These are phyloP conservation scores for Montifringilla adamsi DNA, from an alignment of 2,113 vertebrate species.

Conservation along the genomic window DNA sequence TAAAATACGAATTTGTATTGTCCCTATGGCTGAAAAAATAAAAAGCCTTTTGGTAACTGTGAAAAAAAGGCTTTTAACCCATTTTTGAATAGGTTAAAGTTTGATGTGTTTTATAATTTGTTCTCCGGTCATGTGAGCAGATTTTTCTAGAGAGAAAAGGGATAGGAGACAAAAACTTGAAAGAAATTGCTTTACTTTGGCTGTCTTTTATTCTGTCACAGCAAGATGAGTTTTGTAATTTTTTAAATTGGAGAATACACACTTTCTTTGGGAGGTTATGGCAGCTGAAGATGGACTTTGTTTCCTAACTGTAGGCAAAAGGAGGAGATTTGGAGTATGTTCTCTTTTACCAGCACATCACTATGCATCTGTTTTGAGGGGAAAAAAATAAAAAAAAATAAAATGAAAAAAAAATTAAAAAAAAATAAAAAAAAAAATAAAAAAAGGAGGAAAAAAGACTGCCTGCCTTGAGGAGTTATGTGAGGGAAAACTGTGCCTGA, in stretches of 20 bases:
- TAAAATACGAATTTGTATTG: constrained; percentile 74
- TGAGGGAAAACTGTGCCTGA: constrained; percentile 93
- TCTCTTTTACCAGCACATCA: constrained; percentile 83
- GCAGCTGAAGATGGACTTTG: constrained; percentile 79
- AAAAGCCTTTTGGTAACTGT: constrained; percentile 77
- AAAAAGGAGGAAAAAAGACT: constrained; percentile 53
- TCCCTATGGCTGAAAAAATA: constrained; percentile 70
- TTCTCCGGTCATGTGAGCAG: constrained; percentile 80
- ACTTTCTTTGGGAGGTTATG: constrained; percentile 72
- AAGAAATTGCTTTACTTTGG: constrained; percentile 86
- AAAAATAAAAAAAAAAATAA: background rate
- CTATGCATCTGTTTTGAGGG: constrained; percentile 80
- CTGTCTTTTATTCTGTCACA: constrained; percentile 79
- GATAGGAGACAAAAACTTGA: constrained; percentile 89
- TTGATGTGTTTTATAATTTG: constrained; percentile 80
- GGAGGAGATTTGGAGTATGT: constrained; percentile 70
- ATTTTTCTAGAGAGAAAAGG: constrained; percentile 79
- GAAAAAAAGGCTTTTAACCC: constrained; percentile 78
- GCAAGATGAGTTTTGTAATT: constrained; percentile 79
- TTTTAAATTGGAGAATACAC: constrained; percentile 75
- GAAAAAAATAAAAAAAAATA: background rate
- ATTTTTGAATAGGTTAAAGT: constrained; percentile 81
- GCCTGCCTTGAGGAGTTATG: constrained; percentile 81
- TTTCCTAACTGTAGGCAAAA: constrained; percentile 73
- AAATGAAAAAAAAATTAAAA: background rate